phyloP scores from a whole-genome alignment of 2,797 vertebrate species.

The Petrocephalus schoutedeni region DNA sequence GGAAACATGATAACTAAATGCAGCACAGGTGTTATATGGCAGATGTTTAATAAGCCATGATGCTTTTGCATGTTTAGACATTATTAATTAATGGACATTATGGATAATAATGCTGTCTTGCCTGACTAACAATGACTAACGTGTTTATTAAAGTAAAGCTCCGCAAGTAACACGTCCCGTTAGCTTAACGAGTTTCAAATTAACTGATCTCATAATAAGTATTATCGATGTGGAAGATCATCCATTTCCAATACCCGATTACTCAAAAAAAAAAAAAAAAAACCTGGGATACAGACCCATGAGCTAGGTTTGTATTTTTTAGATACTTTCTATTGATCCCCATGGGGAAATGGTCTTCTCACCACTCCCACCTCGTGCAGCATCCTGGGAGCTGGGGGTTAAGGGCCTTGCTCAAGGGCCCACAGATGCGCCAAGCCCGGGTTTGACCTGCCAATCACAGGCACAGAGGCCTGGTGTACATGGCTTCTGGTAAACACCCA shows the following conservation, averaged over 20 bases:
- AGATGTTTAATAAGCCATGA: conserved; percentile 35
- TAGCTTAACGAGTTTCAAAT: conserved; percentile 35
- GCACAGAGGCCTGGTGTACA: not conserved
- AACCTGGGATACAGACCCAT: not conserved
- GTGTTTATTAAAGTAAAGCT: conserved; percentile 35
- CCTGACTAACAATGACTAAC: conserved; percentile 36
- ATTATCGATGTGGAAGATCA: not conserved
- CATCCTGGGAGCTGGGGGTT: too few species aligned
- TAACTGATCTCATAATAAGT: conserved; percentile 33
- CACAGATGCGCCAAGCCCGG: too few species aligned
- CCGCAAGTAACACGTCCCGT: conserved; percentile 33
- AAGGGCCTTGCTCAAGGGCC: too few species aligned
- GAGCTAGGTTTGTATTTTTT: not conserved
- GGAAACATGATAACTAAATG: not conserved
- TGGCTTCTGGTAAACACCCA: not conserved
- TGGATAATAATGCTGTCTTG: conserved; percentile 35
- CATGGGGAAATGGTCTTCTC: too few species aligned
- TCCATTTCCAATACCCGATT: not conserved
- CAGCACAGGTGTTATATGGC: not conserved
- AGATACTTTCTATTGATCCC: too few species aligned
- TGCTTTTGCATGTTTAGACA: conserved; percentile 35
- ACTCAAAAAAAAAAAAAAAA: not conserved
- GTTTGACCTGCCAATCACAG: too few species aligned
- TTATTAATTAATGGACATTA: conserved; percentile 25
- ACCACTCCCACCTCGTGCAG: too few species aligned